These are phyloP conservation scores for Ptyas mucosa DNA, from an alignment of 2,113 vertebrate species.

Conservation along the genomic window DNA sequence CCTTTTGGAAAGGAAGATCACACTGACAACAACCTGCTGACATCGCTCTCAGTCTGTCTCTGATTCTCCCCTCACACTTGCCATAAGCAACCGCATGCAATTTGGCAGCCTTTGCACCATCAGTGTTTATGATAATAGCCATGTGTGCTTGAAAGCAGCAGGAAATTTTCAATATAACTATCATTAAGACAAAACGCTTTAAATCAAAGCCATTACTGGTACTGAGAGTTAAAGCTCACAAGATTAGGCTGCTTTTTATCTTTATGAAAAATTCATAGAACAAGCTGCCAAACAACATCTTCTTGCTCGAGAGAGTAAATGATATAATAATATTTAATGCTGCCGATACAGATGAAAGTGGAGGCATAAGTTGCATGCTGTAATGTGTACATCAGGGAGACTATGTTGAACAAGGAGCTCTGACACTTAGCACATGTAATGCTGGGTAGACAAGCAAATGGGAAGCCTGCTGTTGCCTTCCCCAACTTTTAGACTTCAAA, in stretches of 20 bases:
- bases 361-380: background rate
- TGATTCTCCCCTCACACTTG: conserved; percentile 47
- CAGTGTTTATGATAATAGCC: conserved; percentile 66
- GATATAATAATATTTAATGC: background rate
- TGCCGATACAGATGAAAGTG: conserved; percentile 3
- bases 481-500: background rate
- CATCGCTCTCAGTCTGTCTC: conserved; percentile 16
- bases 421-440: background rate
- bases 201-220: conserved; percentile 68
- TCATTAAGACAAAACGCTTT: conserved; percentile 67
- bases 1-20: background rate
- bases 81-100: conserved; percentile 52
- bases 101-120: conserved; percentile 62
- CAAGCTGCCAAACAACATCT: conserved; percentile 48
- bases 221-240: conserved; percentile 61
- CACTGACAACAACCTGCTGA: conserved; percentile 46
- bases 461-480: no score
- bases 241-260: conserved; percentile 59
- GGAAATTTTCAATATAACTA: conserved; percentile 64
- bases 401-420: background rate
- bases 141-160: conserved; percentile 65
- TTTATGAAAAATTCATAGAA: conserved; percentile 69
- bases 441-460: background rate
- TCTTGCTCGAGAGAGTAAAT: conserved; percentile 46
- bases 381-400: background rate